These are phyloP conservation scores for Lithobates sylvaticus DNA, from an alignment of 2,797 vertebrate species.

Conservation along the genomic window DNA sequence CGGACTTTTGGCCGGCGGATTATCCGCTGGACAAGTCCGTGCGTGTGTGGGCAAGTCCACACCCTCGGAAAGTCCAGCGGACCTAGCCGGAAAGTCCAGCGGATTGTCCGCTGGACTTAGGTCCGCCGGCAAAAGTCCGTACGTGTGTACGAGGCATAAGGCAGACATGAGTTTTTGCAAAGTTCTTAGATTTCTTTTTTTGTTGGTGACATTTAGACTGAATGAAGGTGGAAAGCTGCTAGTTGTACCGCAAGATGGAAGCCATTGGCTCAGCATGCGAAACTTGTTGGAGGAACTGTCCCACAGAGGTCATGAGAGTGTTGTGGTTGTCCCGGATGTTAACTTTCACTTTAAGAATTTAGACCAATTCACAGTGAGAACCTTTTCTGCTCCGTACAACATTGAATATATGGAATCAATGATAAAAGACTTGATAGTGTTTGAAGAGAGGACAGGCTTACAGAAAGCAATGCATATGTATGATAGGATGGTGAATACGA, in stretches of 20 bases:
- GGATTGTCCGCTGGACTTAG: too few relatives aligned
- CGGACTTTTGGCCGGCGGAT: too few relatives aligned
- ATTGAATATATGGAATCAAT: constrained; percentile 63
- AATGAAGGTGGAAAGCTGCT: constrained; percentile 74
- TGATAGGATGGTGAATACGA: constrained; percentile 9
- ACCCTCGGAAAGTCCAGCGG: too few relatives aligned
- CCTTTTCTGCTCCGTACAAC: constrained; percentile 72
- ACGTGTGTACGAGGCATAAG: too few relatives aligned
- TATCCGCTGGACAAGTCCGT: too few relatives aligned
- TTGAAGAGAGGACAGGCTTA: constrained; percentile 55
- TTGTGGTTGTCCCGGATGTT: constrained; percentile 81
- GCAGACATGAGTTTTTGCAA: neutral
- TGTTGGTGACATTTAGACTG: neutral
- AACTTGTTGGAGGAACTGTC: constrained; percentile 75
- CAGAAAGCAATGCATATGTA: neutral
- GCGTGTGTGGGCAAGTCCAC: too few relatives aligned
- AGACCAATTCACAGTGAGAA: constrained; percentile 68
- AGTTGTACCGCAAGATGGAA: constrained; percentile 82
- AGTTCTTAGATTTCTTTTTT: constrained; percentile 5
- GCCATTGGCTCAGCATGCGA: constrained; percentile 85
- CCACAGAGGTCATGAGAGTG: constrained; percentile 79
- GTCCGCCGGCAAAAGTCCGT: too few relatives aligned
- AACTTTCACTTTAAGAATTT: constrained; percentile 74
- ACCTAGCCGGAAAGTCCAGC: too few relatives aligned
- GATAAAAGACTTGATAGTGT: constrained; percentile 32